Evolutionary conservation across 2,888 invertebrate genomes (phyloP).

Genomic region (Homarus gammarus): DNA sequence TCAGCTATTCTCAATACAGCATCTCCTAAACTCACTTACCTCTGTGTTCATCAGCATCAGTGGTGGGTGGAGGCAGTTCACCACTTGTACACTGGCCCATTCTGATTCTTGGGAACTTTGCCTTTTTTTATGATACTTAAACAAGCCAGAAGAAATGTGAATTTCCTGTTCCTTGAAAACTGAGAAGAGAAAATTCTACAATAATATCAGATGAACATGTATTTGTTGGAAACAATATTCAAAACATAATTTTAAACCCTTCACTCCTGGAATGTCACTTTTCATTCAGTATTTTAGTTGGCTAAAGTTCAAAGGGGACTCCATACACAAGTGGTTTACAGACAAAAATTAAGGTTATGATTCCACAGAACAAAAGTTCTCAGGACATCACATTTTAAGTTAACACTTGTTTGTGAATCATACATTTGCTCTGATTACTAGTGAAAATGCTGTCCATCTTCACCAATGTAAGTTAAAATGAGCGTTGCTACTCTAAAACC

Average conservation of each 20-base stretch:
- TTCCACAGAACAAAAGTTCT: too few species aligned
- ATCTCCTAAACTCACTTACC: background rate
- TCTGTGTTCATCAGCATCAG: constrained; percentile 26
- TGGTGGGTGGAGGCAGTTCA: constrained; percentile 49
- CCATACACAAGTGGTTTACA: too few species aligned
- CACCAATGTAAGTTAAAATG: too few species aligned
- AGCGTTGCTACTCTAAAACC: background rate
- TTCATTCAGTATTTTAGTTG: background rate
- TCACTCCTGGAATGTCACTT: background rate
- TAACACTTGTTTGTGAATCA: too few species aligned
- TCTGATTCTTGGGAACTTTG: background rate
- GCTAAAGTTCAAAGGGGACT: background rate
- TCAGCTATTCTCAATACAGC: background rate
- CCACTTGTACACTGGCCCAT: constrained; percentile 70
- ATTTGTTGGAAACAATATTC: background rate
- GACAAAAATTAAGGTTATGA: too few species aligned
- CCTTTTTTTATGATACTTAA: background rate
- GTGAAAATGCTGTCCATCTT: too few species aligned
- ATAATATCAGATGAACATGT: too few species aligned
- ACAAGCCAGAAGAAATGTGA: background rate
- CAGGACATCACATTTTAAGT: too few species aligned
- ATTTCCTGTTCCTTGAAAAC: background rate
- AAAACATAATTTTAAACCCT: background rate
- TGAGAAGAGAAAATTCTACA: background rate
- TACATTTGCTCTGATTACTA: too few species aligned